These are phyloP conservation scores for Scartelaos histophorus DNA, from an alignment of 2,113 vertebrate genomes.

Conservation along the genomic window DNA sequence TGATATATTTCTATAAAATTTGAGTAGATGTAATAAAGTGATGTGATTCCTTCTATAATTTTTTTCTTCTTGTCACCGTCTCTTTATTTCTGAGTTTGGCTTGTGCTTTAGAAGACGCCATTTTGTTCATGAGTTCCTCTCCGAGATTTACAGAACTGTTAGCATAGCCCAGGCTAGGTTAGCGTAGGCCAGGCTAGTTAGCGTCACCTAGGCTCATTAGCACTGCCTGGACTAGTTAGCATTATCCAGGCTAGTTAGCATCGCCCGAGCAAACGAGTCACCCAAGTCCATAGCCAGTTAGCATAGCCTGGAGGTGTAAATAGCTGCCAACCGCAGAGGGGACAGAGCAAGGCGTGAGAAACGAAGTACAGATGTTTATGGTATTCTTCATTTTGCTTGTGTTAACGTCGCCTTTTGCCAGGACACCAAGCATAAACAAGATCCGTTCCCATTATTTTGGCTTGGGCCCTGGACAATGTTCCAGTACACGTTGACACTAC, in stretches of 20 bases:
- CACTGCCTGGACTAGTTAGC: neutral
- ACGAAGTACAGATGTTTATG: slow-evolving; percentile 53
- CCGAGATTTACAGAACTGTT: slow-evolving; percentile 43
- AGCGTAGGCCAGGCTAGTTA: slow-evolving; percentile 24
- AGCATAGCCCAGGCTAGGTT: slow-evolving; percentile 26
- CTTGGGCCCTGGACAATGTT: slow-evolving; percentile 55
- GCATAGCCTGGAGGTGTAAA: slow-evolving; percentile 8
- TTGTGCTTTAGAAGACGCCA: slow-evolving; percentile 48
- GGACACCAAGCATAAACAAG: slow-evolving; percentile 71
- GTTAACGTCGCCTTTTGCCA: slow-evolving; percentile 68
- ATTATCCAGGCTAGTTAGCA: slow-evolving; percentile 14
- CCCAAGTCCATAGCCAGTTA: neutral
- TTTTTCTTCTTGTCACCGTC: slow-evolving; percentile 7
- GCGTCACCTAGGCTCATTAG: slow-evolving; percentile 10
- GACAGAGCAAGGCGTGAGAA: slow-evolving; percentile 28
- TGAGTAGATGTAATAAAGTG: slow-evolving; percentile 59
- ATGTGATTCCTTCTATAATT: slow-evolving; percentile 21
- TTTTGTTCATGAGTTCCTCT: slow-evolving; percentile 54
- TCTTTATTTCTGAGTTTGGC: slow-evolving; percentile 31
- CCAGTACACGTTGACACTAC: slow-evolving; percentile 43
- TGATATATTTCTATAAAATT: slow-evolving; percentile 59
- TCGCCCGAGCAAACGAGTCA: slow-evolving; percentile 27
- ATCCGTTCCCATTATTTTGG: slow-evolving; percentile 48
- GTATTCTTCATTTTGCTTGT: slow-evolving; percentile 62
- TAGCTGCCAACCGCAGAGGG: slow-evolving; percentile 57